phyloP scores from a whole-genome alignment of 2,888 invertebrate genomes.

The Sinhomidia bicolor region DNA sequence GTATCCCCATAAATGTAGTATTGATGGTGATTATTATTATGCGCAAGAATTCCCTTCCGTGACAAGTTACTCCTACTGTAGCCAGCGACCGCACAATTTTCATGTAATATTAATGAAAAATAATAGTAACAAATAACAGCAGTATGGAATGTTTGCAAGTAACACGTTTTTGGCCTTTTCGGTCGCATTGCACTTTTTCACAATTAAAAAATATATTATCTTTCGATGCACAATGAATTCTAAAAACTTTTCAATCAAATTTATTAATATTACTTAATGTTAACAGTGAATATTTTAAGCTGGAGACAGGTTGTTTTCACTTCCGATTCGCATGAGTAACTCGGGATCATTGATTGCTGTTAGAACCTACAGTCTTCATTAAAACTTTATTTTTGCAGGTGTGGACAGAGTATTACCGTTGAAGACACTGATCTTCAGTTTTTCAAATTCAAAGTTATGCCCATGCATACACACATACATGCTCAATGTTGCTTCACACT shows the following conservation, averaged over 20 bases:
- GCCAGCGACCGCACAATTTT: background rate
- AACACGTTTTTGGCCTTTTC: constrained; percentile 40
- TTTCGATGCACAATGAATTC: background rate
- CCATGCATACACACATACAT: no score
- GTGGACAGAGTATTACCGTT: constrained; percentile 1
- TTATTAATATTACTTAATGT: no score
- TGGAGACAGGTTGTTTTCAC: background rate
- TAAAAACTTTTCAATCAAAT: no score
- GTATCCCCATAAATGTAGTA: constrained; percentile 48
- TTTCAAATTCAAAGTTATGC: constrained; percentile 27
- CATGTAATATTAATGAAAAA: constrained; percentile 16
- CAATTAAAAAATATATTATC: background rate
- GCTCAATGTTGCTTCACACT: background rate
- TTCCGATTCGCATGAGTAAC: constrained; percentile 40
- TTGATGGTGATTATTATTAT: constrained; percentile 54
- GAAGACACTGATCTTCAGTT: constrained; percentile 33
- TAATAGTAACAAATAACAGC: background rate
- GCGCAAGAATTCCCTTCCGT: background rate
- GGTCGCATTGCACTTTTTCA: constrained; percentile 39
- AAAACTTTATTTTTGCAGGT: background rate
- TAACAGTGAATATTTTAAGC: background rate
- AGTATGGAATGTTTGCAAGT: background rate
- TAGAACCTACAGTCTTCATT: background rate
- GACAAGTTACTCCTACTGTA: background rate
- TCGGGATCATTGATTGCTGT: background rate